Evolutionary conservation across 2,797 vertebrate species (phyloP), one percentile per base, ranked within the genome.

Genomic region (Syngnathus acus): DNA sequence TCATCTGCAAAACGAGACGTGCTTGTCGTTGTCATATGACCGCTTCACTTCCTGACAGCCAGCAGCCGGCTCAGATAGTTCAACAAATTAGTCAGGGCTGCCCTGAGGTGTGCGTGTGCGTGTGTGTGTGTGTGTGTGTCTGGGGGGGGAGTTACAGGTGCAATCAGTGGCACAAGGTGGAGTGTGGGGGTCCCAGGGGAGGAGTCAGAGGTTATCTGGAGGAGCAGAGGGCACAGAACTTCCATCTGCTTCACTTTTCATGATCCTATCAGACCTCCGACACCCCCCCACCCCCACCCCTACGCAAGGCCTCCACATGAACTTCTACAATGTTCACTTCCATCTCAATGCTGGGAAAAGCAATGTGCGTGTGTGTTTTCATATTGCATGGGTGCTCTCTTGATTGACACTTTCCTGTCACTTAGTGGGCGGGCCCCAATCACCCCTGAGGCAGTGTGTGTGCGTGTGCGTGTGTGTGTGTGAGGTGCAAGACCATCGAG

Each of bases 391-490:
- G 71, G 72, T 91, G 75, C 68, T 77, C 74, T 75, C 75, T 74
- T 92, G 89, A 93, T 90, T 92, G 92, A 90, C 91, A 89, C 64
- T 81, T 91, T 92, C 88, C 87, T 92, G 89, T 45, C 60, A 62
- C 60, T 62, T 14, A 14, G 60, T 4, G 40, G 40, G n/a, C 40
- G n/a, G 11, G n/a, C 2, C 60, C n/a, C 60, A 17, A 1, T 3
- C 6, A 17, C 37, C n/a, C 60, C 60, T 38, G 16, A 16, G 40
- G 60, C 60, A 8, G 7, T 0, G 21, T 17, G 21, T 51, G 62
- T 16, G 55, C 6, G 26, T 16, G 55, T 16, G 54, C 17, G 57
- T 9, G 57, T 17, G 14, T 9, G 26, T 4, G 37, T n/a, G 58
- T 40, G 14, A 42, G 45, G 3, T 7, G 16, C 1, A 5, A 8